Base-by-base conservation (phyloP, 1,140 invertebrate species). In the Lineus longissimus region DNA sequence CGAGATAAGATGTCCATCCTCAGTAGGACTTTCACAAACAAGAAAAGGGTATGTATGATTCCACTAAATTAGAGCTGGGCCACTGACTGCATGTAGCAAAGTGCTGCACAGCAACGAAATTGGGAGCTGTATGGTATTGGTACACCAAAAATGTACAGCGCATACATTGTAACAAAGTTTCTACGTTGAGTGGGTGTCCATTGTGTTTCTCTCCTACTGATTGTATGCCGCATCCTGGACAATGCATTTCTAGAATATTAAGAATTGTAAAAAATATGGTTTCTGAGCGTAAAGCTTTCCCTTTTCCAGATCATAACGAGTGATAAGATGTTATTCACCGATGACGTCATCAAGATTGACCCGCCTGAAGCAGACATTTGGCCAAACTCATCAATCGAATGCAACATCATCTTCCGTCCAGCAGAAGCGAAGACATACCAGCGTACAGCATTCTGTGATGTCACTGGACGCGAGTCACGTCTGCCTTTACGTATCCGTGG, bases 281-380 rank as follows among this genome's bases (percentile, higher is more conserved):
- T n/a, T n/a, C n/a, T n/a, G n/a, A n/a, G n/a, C n/a, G n/a, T n/a
- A n/a, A n/a, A n/a, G n/a, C n/a, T 36, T 36, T 36, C 15, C 33
- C 4, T 62, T 65, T 70, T 69, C 54, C 65, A 82, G 79, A 55
- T 75, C 43, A 71, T 79, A 23, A 62, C 73, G 33, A 73, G 73
- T 67, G 74, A 81, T 66, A 63, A 72, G 17, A 71, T 75, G 70
- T 59, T 80, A 40, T 82, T 80, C 68, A 70, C 72, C 60, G 79
- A 82, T 70, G 74, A 80, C 56, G 77, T 80, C 15, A 69, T 82
- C n/a, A 76, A 73, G 57, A 76, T 82, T 65, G 78, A 81, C 58
- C 82, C 81, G 36, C 65, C 73, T n/a, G 81, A 81, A 55, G 81
- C 79, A 19, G 80, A 83, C 41, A 77, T 83, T 30, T 83, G 81